Evolutionary conservation across 2,888 invertebrate species (phyloP), one percentile per base, ranked within the genome.

Genomic region (Melinopterus prodromus): DNA sequence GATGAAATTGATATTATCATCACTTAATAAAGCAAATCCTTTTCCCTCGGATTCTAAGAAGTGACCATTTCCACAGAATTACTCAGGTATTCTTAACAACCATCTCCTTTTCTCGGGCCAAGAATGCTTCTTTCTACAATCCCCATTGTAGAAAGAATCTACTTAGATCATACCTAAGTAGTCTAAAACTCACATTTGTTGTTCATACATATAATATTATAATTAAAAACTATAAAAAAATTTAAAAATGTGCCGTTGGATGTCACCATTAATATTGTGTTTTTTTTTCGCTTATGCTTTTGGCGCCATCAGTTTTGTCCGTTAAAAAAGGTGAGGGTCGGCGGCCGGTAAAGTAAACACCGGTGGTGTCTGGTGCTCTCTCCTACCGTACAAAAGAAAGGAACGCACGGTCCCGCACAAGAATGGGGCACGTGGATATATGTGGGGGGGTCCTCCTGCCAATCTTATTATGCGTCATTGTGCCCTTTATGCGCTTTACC

Each of bases 381-480:
- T 71, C 35, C 71, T 71, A 15, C 53, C 53, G 79, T 76, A 77
- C 79, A 78, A 79, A 70, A 38, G 70, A 71, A 76, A 77, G 26
- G 75, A 80, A 78, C 74, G 71, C 70, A 71, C 37, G 87, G 86
- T 87, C 88, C 88, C 88, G 86, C 85, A 87, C 86, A 86, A 86
- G 87, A 88, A 87, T 87, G 85, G 86, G 88, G 88, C 88, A 88
- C 88, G 88, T 88, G 88, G 88, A 86, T 86, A 80, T 37, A 35
- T 74, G n/a, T 53, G 53, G 7, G n/a, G 37, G 79, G 83, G 84
- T 86, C 86, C 86, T 85, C 83, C 82, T 85, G 83, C 84, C 85
- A 86, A 86, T 87, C 87, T 87, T 86, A 87, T 87, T 87, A 86
- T 82, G 80, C 84, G 82, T 85, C 84, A 87, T 87, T 87, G 87